Base-by-base conservation (phyloP, 2,113 vertebrate genomes). In the Hoplias malabaricus region DNA sequence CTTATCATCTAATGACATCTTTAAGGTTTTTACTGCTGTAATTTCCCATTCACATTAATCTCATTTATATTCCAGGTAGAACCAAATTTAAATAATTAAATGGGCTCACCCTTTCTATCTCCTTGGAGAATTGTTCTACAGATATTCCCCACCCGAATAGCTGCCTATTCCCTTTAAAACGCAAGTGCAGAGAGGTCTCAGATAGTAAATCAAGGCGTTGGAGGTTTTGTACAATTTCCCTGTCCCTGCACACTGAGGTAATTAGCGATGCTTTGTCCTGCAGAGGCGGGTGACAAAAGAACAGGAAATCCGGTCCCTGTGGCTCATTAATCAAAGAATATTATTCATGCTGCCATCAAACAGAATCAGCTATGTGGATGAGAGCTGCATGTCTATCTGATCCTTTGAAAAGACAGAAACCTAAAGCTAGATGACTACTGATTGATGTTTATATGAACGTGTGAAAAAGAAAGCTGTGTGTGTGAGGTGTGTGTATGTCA, bases 381-480 rank as follows among this genome's bases (percentile, higher is more conserved):
- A 56, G 31, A 68, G 25, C 50, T 46, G 34, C 36, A 68, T 33
- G 50, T 38, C 25, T 27, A 33, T 33, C 4, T 10, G 3, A n/a
- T 10, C 38, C 29, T 77, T 48, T 36, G 75, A 77, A 61, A 69
- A 69, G 33, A 34, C 3, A 25, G 27, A 7, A 56, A 36, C 33
- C 65, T 27, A 33, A 66, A 66, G 50, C 43, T 34, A 53, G 59
- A 36, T 53, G 31, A 57, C 5, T 54, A 56, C 25, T 67, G 23
- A 31, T 63, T 63, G 38, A 33, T 46, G 38, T 42, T 59, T 33
- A 73, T 23, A 19, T 50, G 31, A 34, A 33, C 19, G 31, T 19
- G 5, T 31, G 27, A 85, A 84, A 86, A 10, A 31, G 27, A 85
- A 84, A 86, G 80, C 83, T 84, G 80, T 70, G 48, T 29, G 9